Evolutionary conservation across 2,113 vertebrate genomes (phyloP).

Genomic region (Hyla sarda): DNA sequence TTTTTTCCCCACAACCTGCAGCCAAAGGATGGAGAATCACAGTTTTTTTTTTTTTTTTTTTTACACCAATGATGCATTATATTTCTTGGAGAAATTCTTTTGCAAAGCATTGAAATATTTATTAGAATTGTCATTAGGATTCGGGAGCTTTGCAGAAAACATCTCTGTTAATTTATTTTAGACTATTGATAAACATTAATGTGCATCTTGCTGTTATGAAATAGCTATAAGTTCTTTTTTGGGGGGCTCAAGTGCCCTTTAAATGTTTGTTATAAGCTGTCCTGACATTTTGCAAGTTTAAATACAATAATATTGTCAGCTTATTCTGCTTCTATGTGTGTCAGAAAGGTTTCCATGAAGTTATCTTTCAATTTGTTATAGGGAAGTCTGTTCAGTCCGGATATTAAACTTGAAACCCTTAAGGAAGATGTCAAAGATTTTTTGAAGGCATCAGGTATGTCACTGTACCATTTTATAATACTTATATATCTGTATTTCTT

Average conservation of each 20-base stretch:
- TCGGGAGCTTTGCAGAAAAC: too few species aligned
- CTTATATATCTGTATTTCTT: not conserved
- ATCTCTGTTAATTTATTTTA: not conserved
- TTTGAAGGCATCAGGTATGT: constrained; percentile 88
- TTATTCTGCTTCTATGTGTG: not conserved
- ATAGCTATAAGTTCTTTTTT: too few species aligned
- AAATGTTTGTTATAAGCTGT: too few species aligned
- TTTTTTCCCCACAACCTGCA: too few species aligned
- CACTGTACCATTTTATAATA: not conserved
- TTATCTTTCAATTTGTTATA: constrained; percentile 60
- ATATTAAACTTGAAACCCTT: constrained; percentile 89
- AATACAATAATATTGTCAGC: not conserved
- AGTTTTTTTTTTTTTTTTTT: too few species aligned
- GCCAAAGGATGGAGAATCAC: too few species aligned
- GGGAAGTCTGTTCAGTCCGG: constrained; percentile 90
- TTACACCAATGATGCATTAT: not conserved
- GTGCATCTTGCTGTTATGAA: not conserved
- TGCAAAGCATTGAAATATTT: too few species aligned
- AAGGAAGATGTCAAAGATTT: constrained; percentile 93
- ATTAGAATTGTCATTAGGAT: too few species aligned
- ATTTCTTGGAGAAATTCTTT: not conserved
- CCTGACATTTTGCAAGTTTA: not conserved
- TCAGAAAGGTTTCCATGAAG: not conserved
- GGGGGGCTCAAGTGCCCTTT: not conserved
- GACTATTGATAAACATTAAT: not conserved